Percentiles rank a stretch among this genome's conserved stretches.
phyloP scores from a whole-genome alignment of 2,888 invertebrate genomes.

The Caenorhabditis virilis region DNA sequence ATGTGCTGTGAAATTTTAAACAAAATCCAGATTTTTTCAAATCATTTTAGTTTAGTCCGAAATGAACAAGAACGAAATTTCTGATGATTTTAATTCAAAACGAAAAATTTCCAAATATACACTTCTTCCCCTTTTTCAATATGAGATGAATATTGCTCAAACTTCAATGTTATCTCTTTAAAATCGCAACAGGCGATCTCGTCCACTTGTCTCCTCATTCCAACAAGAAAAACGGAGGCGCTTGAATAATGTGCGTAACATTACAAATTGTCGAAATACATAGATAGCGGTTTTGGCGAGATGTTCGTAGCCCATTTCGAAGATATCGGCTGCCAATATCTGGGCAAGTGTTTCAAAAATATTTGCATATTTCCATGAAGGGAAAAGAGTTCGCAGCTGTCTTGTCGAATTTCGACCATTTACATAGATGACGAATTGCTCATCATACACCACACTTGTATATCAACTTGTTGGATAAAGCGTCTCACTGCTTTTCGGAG shows the following conservation, averaged over 20 bases:
- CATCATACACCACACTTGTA: conserved; percentile 11
- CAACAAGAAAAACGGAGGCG: background rate
- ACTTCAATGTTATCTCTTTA: conserved; percentile 3
- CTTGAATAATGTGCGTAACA: conserved; percentile 7
- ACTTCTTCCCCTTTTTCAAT: too few relatives aligned
- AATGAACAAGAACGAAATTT: too few relatives aligned
- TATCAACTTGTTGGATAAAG: conserved; percentile 8
- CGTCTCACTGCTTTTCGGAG: too few relatives aligned
- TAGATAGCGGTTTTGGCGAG: background rate
- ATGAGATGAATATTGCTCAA: too few relatives aligned
- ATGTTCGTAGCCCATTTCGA: background rate
- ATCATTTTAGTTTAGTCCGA: too few relatives aligned
- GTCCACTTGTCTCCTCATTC: background rate
- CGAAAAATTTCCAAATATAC: too few relatives aligned
- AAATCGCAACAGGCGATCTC: conserved; percentile 5
- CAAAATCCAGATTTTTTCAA: too few relatives aligned
- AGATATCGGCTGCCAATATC: conserved; percentile 4
- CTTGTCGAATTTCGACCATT: conserved; percentile 30
- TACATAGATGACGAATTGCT: conserved; percentile 33
- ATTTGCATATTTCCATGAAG: conserved; percentile 32
- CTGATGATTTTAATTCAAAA: too few relatives aligned
- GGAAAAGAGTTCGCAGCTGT: conserved; percentile 29
- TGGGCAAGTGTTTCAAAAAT: conserved; percentile 12
- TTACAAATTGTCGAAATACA: conserved; percentile 28
- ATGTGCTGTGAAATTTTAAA: too few relatives aligned